These are phyloP conservation scores for Anarsia innoxiella DNA, from an alignment of 2,888 invertebrate species.

Conservation along the genomic window DNA sequence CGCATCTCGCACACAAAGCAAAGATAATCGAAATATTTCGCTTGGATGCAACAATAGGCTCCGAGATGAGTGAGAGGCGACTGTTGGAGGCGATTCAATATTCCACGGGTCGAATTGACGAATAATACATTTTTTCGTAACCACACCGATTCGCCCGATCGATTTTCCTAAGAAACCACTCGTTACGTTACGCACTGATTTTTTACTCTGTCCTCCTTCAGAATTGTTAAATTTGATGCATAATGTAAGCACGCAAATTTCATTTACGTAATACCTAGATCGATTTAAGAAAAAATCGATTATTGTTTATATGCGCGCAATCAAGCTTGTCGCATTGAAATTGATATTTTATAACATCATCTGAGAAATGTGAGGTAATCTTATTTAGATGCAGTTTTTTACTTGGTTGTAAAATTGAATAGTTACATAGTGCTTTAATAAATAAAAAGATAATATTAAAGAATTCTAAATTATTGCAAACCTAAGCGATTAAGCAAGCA, in stretches of 20 bases:
- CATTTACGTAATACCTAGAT: too few species aligned
- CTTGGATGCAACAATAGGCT: slow-evolving; percentile 18
- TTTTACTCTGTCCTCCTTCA: slow-evolving; percentile 1
- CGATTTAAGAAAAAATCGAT: too few species aligned
- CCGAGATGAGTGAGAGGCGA: slow-evolving; percentile 24
- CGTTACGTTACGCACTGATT: slow-evolving; percentile 11
- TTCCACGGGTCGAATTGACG: slow-evolving; percentile 17
- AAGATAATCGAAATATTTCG: slow-evolving; percentile 26
- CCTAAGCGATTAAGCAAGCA: too few species aligned
- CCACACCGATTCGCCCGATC: slow-evolving; percentile 18
- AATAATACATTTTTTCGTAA: slow-evolving; percentile 27
- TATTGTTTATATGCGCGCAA: slow-evolving; percentile 1
- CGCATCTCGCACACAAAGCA: slow-evolving; percentile 21
- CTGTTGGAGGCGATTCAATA: slow-evolving; percentile 20
- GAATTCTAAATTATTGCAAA: too few species aligned
- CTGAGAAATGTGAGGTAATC: too few species aligned
- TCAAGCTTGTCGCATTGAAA: too few species aligned
- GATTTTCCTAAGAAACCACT: slow-evolving; percentile 19
- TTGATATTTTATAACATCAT: too few species aligned
- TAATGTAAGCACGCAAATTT: slow-evolving; percentile 8
- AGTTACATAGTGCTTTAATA: too few species aligned
- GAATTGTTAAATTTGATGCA: slow-evolving; percentile 7
- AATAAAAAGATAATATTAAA: too few species aligned
- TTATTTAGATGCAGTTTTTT: too few species aligned
- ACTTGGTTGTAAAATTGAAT: too few species aligned